Evolutionary conservation across 2,888 invertebrate genomes (phyloP).

Genomic region (Acleris holmiana): DNA sequence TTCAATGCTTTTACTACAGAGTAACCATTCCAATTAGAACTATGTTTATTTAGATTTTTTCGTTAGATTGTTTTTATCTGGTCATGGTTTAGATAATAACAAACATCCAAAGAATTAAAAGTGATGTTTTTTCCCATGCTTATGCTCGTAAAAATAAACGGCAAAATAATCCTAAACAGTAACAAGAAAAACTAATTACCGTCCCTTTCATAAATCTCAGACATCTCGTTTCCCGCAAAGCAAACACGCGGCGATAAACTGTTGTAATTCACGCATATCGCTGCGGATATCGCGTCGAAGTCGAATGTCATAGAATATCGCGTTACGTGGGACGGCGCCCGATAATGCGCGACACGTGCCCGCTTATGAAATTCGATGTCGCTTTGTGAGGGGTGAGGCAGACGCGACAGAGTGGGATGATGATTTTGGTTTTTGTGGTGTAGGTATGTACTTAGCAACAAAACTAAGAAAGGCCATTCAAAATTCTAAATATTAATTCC

Average conservation of each 20-base stretch:
- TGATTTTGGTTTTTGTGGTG: background rate
- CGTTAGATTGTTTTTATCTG: too few species aligned
- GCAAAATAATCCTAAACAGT: conserved; percentile 39
- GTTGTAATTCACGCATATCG: conserved; percentile 71
- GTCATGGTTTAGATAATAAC: too few species aligned
- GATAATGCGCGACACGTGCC: conserved; percentile 80
- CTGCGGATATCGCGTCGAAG: conserved; percentile 8
- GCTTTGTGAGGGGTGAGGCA: conserved; percentile 47
- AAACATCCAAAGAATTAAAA: too few species aligned
- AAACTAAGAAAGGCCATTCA: too few species aligned
- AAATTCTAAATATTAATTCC: too few species aligned
- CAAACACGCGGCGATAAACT: conserved; percentile 70
- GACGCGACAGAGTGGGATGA: conserved; percentile 42
- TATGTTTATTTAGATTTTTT: too few species aligned
- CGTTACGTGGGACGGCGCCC: conserved; percentile 62
- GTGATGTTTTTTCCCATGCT: background rate
- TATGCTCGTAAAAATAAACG: background rate
- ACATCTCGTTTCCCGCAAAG: conserved; percentile 49
- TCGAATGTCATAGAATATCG: conserved; percentile 53
- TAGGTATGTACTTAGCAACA: too few species aligned
- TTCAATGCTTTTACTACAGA: too few species aligned
- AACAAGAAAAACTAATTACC: conserved; percentile 48
- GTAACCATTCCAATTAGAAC: too few species aligned
- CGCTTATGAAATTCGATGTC: conserved; percentile 74
- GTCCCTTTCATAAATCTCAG: conserved; percentile 49